Percentiles rank a stretch among this genome's conserved stretches.
phyloP scores from a whole-genome alignment of 2,888 invertebrate genomes.

The Agrochola circellaris region DNA sequence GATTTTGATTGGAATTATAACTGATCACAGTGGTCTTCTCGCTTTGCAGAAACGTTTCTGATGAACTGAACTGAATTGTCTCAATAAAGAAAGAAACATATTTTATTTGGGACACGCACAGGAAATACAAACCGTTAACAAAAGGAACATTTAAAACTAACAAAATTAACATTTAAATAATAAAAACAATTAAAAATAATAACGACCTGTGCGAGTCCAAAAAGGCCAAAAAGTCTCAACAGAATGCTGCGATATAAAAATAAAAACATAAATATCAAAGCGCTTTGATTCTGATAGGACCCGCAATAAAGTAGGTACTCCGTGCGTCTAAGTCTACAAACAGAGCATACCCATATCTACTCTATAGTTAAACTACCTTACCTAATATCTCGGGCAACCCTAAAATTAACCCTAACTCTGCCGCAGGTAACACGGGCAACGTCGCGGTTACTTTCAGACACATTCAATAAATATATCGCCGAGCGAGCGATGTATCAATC shows the following conservation, averaged over 20 bases:
- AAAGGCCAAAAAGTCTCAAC: too few relatives aligned
- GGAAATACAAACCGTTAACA: too few relatives aligned
- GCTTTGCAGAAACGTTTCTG: neutral
- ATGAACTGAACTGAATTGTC: neutral
- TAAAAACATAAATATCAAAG: too few relatives aligned
- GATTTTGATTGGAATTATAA: neutral
- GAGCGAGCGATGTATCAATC: slow-evolving; percentile 44
- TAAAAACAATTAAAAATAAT: too few relatives aligned
- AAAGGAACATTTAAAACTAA: too few relatives aligned
- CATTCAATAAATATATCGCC: slow-evolving; percentile 49
- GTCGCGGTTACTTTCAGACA: slow-evolving; percentile 39
- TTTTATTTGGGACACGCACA: too few relatives aligned
- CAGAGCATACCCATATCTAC: neutral
- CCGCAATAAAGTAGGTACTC: neutral
- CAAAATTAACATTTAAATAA: too few relatives aligned
- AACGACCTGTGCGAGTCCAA: too few relatives aligned
- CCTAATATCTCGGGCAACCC: slow-evolving; percentile 28
- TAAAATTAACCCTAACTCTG: slow-evolving; percentile 31
- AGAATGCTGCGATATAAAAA: too few relatives aligned
- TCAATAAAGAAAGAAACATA: neutral
- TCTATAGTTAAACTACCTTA: neutral
- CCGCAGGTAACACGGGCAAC: slow-evolving; percentile 28
- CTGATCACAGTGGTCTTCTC: neutral
- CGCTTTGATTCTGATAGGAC: too few relatives aligned
- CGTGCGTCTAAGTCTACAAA: neutral